Percentiles rank a stretch among this genome's conserved stretches.
Evolutionary conservation across 2,797 vertebrate species (phyloP).

Genomic region (Allobates femoralis): DNA sequence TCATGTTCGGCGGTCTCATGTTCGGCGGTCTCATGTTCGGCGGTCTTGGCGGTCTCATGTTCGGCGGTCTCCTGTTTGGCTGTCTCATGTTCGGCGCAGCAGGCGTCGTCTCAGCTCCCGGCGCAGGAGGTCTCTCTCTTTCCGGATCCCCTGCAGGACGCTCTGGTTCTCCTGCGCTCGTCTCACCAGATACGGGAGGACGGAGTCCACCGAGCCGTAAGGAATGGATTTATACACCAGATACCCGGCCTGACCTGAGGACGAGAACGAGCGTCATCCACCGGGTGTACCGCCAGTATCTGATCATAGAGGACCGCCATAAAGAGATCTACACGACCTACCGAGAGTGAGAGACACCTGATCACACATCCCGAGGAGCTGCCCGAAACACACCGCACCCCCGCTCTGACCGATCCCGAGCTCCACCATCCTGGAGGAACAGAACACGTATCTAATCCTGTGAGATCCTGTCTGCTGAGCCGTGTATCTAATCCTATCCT

Average conservation of each 20-base stretch:
- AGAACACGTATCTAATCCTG: background rate
- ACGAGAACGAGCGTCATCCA: too few relatives aligned
- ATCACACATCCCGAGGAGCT: constrained; percentile 93
- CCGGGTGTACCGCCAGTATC: background rate
- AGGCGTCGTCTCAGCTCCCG: constrained; percentile 74
- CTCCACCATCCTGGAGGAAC: constrained; percentile 75
- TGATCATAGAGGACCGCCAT: background rate
- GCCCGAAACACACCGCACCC: constrained; percentile 85
- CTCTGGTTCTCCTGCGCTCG: constrained; percentile 90
- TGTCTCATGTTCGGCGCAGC: background rate
- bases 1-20: background rate
- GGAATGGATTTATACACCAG: constrained; percentile 89
- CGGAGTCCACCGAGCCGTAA: constrained; percentile 87
- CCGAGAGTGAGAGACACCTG: constrained; percentile 90
- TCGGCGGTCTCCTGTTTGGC: too few relatives aligned
- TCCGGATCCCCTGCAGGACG: constrained; percentile 84
- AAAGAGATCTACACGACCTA: constrained; percentile 65
- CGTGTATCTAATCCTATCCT: constrained; percentile 14
- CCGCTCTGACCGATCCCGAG: constrained; percentile 73
- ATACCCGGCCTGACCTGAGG: constrained; percentile 71
- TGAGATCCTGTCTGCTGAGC: too few relatives aligned
- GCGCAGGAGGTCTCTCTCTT: constrained; percentile 83
- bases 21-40: background rate
- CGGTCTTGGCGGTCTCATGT: background rate
- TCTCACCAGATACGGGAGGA: constrained; percentile 87